These are phyloP conservation scores for Prosopocoilus inquinatus DNA, from an alignment of 2,888 invertebrate species.

Conservation along the genomic window DNA sequence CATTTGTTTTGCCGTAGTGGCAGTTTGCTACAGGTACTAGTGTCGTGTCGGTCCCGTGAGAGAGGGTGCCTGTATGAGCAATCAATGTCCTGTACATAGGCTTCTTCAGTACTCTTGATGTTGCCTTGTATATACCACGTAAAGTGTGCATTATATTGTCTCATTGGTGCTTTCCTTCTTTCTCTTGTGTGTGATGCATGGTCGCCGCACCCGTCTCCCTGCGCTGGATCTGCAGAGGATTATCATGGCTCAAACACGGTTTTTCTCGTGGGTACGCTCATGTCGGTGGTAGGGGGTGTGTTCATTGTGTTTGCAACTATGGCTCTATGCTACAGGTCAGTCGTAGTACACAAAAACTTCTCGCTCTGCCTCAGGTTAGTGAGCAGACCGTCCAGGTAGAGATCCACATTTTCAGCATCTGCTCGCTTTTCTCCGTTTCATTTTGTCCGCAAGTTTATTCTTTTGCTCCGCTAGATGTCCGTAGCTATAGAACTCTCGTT, in stretches of 20 bases:
- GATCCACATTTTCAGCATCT: slow-evolving; percentile 50
- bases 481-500: slow-evolving; percentile 31
- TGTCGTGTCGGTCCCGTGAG: slow-evolving; percentile 31
- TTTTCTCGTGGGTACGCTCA: slow-evolving; percentile 96
- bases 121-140: slow-evolving; percentile 35
- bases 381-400: slow-evolving; percentile 82
- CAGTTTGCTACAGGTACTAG: slow-evolving; percentile 91
- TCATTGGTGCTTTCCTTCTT: slow-evolving; percentile 58
- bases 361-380: slow-evolving; percentile 98
- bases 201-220: slow-evolving; percentile 48
- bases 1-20: slow-evolving; percentile 93
- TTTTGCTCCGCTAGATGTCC: slow-evolving; percentile 44
- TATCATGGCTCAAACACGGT: slow-evolving; percentile 97
- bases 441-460: slow-evolving; percentile 24
- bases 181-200: slow-evolving; percentile 60
- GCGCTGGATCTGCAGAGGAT: slow-evolving; percentile 71
- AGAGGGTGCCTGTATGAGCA: slow-evolving; percentile 33
- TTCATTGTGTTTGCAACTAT: slow-evolving; percentile 98
- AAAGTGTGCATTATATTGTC: slow-evolving; percentile 40
- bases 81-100: slow-evolving; percentile 47
- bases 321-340: slow-evolving; percentile 99
- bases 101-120: slow-evolving; percentile 43
- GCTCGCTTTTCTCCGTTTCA: slow-evolving; percentile 32
- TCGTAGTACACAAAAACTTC: slow-evolving; percentile 98
- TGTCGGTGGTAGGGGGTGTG: slow-evolving; percentile 98